Evolutionary conservation across 92 coral and sea anemone genomes (phyloP).

Genomic region (Porites rus): DNA sequence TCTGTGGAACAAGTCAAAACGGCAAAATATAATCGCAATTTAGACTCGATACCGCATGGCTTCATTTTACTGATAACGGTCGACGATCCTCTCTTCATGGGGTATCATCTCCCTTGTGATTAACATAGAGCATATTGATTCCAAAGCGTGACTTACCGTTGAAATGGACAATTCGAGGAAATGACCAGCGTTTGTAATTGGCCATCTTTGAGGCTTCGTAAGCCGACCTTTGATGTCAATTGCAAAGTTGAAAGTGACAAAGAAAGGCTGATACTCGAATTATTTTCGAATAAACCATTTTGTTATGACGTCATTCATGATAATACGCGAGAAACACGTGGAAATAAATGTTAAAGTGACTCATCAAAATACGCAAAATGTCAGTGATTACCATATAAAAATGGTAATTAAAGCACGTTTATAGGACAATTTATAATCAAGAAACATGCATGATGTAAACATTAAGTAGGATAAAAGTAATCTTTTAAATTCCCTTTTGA

Average conservation of each 20-base stretch:
- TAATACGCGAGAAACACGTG: constrained; percentile 5
- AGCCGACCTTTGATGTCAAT: neutral
- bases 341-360: neutral
- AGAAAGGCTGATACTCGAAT: constrained; percentile 22
- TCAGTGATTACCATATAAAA: too few relatives aligned
- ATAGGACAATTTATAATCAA: neutral
- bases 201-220: neutral
- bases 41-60: neutral
- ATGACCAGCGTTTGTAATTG: constrained; percentile 25
- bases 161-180: constrained; percentile 39
- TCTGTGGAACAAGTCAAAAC: too few relatives aligned
- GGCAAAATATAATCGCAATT: neutral
- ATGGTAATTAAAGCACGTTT: neutral
- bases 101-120: neutral
- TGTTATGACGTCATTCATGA: constrained; percentile 24
- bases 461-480: too few relatives aligned
- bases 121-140: neutral
- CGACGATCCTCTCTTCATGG: neutral
- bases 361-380: neutral
- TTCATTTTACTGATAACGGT: neutral
- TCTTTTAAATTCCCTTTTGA: neutral
- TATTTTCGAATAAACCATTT: neutral
- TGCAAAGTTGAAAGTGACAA: constrained; percentile 15
- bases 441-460: neutral
- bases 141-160: constrained; percentile 18